Percentiles rank a stretch among this genome's conserved stretches.
phyloP scores from a whole-genome alignment of 2,113 vertebrate genomes.

The Platycercus adscitus region DNA sequence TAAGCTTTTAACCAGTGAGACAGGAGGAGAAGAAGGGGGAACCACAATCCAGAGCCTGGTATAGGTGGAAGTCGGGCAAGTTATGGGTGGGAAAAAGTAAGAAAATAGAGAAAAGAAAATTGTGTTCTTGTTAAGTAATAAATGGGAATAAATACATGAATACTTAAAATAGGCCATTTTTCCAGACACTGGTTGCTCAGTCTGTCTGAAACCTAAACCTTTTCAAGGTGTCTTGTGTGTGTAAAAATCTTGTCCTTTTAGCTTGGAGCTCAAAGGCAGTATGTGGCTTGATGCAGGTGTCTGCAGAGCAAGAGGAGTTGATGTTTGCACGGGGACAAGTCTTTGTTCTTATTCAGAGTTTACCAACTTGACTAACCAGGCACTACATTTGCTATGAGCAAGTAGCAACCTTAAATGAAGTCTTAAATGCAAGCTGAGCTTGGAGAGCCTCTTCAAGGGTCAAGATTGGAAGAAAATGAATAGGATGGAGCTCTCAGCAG shows the following conservation, averaged over 20 bases:
- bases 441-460: background rate
- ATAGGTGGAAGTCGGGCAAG: background rate
- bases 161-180: background rate
- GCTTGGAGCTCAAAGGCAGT: background rate
- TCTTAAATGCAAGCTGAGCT: background rate
- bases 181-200: background rate
- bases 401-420: background rate
- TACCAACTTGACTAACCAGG: constrained; percentile 25
- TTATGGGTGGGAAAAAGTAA: background rate
- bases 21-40: background rate
- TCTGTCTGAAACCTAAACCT: background rate
- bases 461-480: background rate
- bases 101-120: background rate
- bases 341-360: constrained; percentile 20
- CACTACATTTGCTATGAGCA: background rate
- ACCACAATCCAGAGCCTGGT: background rate
- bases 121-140: background rate
- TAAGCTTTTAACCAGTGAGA: background rate
- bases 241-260: background rate
- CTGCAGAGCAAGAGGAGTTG: background rate
- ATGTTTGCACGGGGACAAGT: constrained; percentile 28
- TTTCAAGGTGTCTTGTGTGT: background rate
- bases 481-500: constrained; percentile 30
- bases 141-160: background rate
- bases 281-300: background rate